Evolutionary conservation across 2,888 invertebrate species (phyloP).

Genomic region (Morpho achilles): DNA sequence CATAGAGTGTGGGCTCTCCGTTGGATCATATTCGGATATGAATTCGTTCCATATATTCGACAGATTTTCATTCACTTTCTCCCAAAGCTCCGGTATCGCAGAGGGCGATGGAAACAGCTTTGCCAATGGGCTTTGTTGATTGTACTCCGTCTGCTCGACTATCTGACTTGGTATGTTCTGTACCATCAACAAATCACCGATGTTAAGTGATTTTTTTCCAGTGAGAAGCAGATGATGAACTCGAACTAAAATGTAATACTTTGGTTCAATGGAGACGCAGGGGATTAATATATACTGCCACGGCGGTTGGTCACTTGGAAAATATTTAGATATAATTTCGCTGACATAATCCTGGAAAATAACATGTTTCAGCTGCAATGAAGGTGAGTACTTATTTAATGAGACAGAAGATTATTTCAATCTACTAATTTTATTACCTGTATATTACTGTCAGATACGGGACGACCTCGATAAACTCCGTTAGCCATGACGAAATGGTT

Average conservation of each 20-base stretch:
- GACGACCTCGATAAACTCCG: constrained; percentile 82
- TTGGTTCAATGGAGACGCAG: constrained; percentile 67
- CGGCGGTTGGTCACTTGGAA: constrained; percentile 85
- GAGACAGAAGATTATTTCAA: neutral
- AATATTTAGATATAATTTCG: constrained; percentile 87
- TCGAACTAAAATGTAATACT: constrained; percentile 84
- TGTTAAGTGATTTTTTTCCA: constrained; percentile 84
- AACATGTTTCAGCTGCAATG: neutral
- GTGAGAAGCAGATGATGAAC: constrained; percentile 87
- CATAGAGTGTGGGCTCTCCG: constrained; percentile 83
- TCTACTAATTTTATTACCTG: constrained; percentile 71
- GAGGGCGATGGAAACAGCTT: constrained; percentile 80
- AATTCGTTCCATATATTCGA: constrained; percentile 90
- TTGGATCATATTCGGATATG: constrained; percentile 86
- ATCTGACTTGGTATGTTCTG: constrained; percentile 59
- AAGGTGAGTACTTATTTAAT: neutral
- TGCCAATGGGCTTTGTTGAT: constrained; percentile 65
- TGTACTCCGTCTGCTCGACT: constrained; percentile 41
- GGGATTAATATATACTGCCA: constrained; percentile 91
- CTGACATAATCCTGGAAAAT: constrained; percentile 84
- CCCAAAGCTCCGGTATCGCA: constrained; percentile 82
- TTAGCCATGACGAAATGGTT: constrained; percentile 84
- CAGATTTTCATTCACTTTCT: constrained; percentile 82
- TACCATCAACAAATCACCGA: constrained; percentile 87
- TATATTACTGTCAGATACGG: constrained; percentile 84